These are phyloP conservation scores for Cylas formicarius DNA, from an alignment of 1,140 invertebrate species.

Conservation along the genomic window DNA sequence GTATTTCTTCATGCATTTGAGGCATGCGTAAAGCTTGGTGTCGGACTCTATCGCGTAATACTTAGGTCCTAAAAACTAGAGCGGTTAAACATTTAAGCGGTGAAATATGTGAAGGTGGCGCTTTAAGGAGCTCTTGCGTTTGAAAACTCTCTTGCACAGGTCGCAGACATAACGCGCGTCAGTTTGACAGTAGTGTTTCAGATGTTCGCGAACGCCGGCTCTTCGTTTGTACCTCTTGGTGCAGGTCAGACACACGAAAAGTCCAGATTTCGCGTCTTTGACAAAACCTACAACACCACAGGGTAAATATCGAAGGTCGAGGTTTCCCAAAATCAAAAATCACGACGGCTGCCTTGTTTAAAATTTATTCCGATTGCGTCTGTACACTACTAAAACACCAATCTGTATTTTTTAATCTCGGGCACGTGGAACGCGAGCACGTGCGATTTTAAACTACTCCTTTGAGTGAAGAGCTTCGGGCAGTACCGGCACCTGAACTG, in stretches of 20 bases:
- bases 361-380: no score
- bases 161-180: slow-evolving; percentile 47
- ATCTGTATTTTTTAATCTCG: no score
- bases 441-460: slow-evolving; percentile 25
- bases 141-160: slow-evolving; percentile 38
- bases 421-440: slow-evolving; percentile 3
- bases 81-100: no score
- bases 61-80: no score
- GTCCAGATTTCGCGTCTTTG: slow-evolving; percentile 4
- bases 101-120: no score
- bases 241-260: slow-evolving; percentile 45
- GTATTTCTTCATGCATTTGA: slow-evolving; percentile 14
- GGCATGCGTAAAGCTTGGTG: slow-evolving; percentile 13
- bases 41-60: slow-evolving; percentile 8
- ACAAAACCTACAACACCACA: slow-evolving; percentile 2
- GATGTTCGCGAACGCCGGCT: slow-evolving; percentile 45
- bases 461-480: slow-evolving; percentile 23
- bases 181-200: slow-evolving; percentile 51
- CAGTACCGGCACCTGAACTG: slow-evolving; percentile 43
- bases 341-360: no score
- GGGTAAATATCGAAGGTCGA: no score
- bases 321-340: no score
- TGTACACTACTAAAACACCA: no score
- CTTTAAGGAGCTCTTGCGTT: no score
- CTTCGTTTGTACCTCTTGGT: slow-evolving; percentile 24